Conservation (phyloP, 2,797 vertebrate genomes). For the Danio albolineatus region DNA sequence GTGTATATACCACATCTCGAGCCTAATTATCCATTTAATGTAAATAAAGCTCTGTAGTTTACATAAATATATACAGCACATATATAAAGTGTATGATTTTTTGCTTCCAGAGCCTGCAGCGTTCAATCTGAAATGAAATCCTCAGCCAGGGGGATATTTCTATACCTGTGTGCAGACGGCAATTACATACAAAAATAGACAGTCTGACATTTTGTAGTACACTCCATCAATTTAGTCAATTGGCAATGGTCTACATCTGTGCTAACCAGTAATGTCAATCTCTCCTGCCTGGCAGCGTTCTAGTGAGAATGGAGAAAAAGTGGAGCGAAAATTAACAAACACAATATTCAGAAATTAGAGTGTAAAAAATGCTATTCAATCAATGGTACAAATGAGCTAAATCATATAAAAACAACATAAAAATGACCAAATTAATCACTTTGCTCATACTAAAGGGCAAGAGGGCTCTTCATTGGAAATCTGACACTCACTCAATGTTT, state of each 20-base stretch:
- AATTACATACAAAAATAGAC: conserved; percentile 21
- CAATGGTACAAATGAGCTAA: background rate
- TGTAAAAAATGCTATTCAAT: background rate
- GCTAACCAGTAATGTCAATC: background rate
- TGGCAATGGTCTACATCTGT: background rate
- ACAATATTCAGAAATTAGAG: background rate
- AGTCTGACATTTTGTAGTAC: conserved; percentile 1
- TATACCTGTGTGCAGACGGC: no score
- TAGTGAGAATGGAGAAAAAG: background rate
- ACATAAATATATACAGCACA: no score
- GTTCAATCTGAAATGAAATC: background rate
- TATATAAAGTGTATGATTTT: no score
- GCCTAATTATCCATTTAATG: no score
- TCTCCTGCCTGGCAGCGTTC: background rate
- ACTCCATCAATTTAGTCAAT: background rate
- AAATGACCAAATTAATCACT: background rate
- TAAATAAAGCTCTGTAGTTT: no score
- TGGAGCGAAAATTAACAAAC: no score
- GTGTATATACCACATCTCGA: no score
- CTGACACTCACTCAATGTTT: background rate
- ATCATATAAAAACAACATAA: background rate
- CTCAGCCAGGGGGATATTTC: background rate
- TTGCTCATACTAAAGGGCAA: background rate
- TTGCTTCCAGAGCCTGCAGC: no score
- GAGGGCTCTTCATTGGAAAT: background rate